Evolutionary conservation across 1,140 invertebrate species (phyloP), one percentile per base, ranked within the genome.

Genomic region (Psix sp.): DNA sequence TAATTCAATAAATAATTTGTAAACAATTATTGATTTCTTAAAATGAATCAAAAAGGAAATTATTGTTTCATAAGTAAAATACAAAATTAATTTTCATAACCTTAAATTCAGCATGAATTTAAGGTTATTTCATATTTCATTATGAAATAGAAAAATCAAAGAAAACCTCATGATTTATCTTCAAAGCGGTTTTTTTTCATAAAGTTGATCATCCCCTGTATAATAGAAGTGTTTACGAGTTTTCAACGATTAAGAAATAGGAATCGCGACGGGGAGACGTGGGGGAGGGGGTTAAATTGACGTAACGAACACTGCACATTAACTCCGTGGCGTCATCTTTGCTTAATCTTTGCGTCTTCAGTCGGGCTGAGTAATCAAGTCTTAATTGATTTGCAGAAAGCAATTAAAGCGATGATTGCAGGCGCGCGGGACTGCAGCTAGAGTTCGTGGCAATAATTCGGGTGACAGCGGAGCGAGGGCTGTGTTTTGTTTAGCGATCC

Each of bases 281-380:
- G 39, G 9, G 14, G n/a, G 31, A 15, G 59, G 18, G 17, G 46
- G 13, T 15, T 21, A 24, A 38, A 45, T 29, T n/a, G 42, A 35
- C 35, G 26, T 15, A 11, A 7, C 43, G 7, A 49, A 24, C 21
- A 29, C 2, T 29, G 29, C 49, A 42, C 35, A 54, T 68, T 65
- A 68, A 38, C 14, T 29, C 42, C 40, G n/a, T n/a, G 77, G 79
- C 79, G 73, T 70, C 77, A 79, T 81, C 79, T 81, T 79, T 79
- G 73, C 79, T 79, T 80, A 77, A 80, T 77, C 54, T 51, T 57
- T 35, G 13, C 40, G 20, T 57, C 33, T 43, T 38, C 54, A 33
- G 48, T 48, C 36, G 54, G 52, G 45, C 65, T 75, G 76, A 77
- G 77, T 80, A 46, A 59, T 48, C 59, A 66, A 43, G 52, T 40